phyloP scores from a whole-genome alignment of 2,797 vertebrate species.

The Onychomys arenicola region DNA sequence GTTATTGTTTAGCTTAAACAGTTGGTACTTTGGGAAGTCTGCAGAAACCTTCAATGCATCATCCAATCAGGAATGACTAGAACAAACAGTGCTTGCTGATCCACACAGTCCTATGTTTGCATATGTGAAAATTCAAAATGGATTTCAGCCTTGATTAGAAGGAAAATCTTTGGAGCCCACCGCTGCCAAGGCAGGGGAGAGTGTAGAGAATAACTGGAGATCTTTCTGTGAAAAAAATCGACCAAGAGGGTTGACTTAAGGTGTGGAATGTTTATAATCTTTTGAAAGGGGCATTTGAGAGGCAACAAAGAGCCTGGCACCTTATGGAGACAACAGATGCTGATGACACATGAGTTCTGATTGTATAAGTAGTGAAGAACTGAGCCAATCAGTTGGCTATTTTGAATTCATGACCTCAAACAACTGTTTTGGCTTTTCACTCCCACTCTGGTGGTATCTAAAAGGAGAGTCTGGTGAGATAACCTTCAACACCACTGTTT shows the following conservation, averaged over 20 bases:
- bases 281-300: constrained; percentile 52
- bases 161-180: constrained; percentile 39
- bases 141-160: constrained; percentile 68
- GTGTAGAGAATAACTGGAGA: constrained; percentile 8
- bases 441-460: not conserved
- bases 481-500: not conserved
- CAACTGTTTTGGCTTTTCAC: constrained; percentile 11
- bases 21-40: constrained; percentile 66
- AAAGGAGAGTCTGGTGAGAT: not conserved
- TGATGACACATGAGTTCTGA: constrained; percentile 67
- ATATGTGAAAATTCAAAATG: constrained; percentile 54
- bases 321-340: not conserved
- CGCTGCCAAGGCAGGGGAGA: not conserved
- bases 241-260: constrained; percentile 46
- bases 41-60: constrained; percentile 60
- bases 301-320: constrained; percentile 33
- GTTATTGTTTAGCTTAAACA: constrained; percentile 66
- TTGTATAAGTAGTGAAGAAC: constrained; percentile 61
- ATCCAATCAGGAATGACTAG: constrained; percentile 52
- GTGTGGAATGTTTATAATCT: constrained; percentile 61
- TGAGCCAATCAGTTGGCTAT: constrained; percentile 56
- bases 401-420: constrained; percentile 68
- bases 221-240: constrained; percentile 55
- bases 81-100: constrained; percentile 37
- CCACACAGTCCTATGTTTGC: constrained; percentile 40